Percentiles rank a stretch among this genome's conserved stretches.
These are phyloP conservation scores for Athripsodes cinereus DNA, from an alignment of 2,888 invertebrate genomes.

Conservation along the genomic window DNA sequence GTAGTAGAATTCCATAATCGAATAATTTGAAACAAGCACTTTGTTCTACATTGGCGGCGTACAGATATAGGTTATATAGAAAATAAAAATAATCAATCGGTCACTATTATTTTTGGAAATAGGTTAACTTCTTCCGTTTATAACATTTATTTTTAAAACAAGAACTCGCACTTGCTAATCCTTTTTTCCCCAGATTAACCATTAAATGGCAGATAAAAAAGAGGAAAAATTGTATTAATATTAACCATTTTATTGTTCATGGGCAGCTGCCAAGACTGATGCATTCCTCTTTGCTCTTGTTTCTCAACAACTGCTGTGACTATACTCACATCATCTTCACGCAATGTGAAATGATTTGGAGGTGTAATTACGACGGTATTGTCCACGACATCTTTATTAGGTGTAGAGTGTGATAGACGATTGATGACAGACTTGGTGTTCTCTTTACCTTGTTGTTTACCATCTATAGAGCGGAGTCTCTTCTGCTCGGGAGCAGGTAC, in stretches of 20 bases:
- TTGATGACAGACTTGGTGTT: background rate
- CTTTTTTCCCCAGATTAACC: too few relatives aligned
- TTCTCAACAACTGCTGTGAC: background rate
- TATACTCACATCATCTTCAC: background rate
- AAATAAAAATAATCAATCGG: too few relatives aligned
- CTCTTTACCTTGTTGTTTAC: background rate
- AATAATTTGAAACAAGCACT: too few relatives aligned
- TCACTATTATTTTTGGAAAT: too few relatives aligned
- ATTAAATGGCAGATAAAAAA: too few relatives aligned
- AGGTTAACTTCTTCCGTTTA: too few relatives aligned
- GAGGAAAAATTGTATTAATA: too few relatives aligned
- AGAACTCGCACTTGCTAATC: too few relatives aligned
- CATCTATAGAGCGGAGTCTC: background rate
- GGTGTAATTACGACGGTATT: background rate
- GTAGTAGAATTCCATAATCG: too few relatives aligned
- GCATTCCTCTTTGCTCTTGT: constrained; percentile 15
- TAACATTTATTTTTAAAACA: too few relatives aligned
- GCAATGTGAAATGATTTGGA: background rate
- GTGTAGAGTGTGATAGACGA: constrained; percentile 3
- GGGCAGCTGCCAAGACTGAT: constrained; percentile 15
- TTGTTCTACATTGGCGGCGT: too few relatives aligned
- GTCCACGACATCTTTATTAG: constrained; percentile 8
- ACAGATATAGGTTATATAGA: too few relatives aligned
- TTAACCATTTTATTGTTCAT: constrained; percentile 18
- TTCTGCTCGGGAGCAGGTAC: background rate